Conservation (phyloP, 2,888 invertebrate genomes). For the Sesia apiformis region DNA sequence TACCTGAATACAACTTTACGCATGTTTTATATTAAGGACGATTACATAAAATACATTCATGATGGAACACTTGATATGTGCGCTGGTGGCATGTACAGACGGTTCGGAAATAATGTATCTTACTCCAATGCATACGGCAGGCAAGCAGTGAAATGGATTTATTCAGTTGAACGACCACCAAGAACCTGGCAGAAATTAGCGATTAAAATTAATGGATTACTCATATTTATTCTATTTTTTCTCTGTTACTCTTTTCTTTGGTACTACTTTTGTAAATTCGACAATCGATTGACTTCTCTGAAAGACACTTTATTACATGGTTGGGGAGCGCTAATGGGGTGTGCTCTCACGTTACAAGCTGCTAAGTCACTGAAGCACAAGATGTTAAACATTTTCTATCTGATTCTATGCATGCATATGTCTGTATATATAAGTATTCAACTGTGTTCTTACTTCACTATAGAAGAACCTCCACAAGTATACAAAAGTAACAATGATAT, state of each 20-base stretch:
- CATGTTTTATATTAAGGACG: slow-evolving; percentile 26
- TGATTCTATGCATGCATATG: slow-evolving; percentile 38
- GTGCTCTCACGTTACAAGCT: slow-evolving; percentile 26
- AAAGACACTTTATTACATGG: slow-evolving; percentile 28
- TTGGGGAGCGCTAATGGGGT: slow-evolving; percentile 45
- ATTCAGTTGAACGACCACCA: slow-evolving; percentile 29
- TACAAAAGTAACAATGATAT: slow-evolving; percentile 36
- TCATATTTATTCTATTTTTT: slow-evolving; percentile 38
- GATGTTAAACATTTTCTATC: slow-evolving; percentile 35
- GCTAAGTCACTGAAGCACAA: slow-evolving; percentile 40
- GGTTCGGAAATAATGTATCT: slow-evolving; percentile 37
- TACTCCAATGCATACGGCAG: slow-evolving; percentile 48
- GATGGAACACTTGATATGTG: slow-evolving; percentile 45
- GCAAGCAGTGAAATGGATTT: slow-evolving; percentile 42
- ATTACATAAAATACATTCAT: slow-evolving; percentile 28
- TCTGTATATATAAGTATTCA: slow-evolving; percentile 42
- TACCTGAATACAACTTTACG: slow-evolving; percentile 38
- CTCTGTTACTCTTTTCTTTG: slow-evolving; percentile 30
- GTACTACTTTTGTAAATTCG: slow-evolving; percentile 29
- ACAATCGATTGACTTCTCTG: slow-evolving; percentile 23
- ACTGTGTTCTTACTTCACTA: slow-evolving; percentile 47
- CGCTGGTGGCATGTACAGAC: slow-evolving; percentile 46
- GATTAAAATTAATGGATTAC: slow-evolving; percentile 27
- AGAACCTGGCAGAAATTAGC: slow-evolving; percentile 41
- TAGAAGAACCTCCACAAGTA: slow-evolving; percentile 33